These are phyloP conservation scores for Ooceraea biroi DNA, from an alignment of 1,140 invertebrate species.

Conservation along the genomic window DNA sequence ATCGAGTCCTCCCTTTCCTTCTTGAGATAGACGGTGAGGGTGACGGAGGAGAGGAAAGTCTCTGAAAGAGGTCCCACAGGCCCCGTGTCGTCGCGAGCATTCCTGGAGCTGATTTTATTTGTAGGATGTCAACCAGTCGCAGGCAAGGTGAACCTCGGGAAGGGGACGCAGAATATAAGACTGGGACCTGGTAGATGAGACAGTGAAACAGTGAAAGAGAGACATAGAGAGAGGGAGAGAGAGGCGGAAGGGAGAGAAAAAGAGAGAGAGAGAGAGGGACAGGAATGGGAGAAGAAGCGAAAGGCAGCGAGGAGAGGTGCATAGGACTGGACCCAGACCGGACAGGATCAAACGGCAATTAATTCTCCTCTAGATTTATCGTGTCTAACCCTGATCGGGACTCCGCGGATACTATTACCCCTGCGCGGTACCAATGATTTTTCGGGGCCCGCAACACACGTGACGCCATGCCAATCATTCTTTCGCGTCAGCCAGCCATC, in stretches of 20 bases:
- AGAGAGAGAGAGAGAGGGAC: background rate
- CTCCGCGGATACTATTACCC: conserved; percentile 76
- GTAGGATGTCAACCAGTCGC: conserved; percentile 84
- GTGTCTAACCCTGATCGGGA: conserved; percentile 79
- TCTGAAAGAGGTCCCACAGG: conserved; percentile 76
- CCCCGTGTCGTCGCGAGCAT: conserved; percentile 84
- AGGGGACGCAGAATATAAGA: conserved; percentile 70
- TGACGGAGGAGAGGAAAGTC: conserved; percentile 41
- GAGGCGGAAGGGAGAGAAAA: conserved; percentile 30
- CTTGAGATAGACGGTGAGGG: conserved; percentile 51
- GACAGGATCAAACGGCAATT: conserved; percentile 82
- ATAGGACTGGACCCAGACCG: conserved; percentile 75
- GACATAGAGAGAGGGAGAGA: conserved; percentile 27
- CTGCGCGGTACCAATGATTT: conserved; percentile 67
- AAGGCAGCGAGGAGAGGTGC: conserved; percentile 58
- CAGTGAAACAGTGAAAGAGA: conserved; percentile 22
- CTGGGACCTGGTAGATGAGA: conserved; percentile 28
- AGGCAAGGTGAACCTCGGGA: conserved; percentile 62
- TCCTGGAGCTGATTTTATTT: conserved; percentile 85
- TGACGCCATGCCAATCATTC: conserved; percentile 67
- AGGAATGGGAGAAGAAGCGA: conserved; percentile 56
- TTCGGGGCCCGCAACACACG: conserved; percentile 29
- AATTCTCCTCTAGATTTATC: conserved; percentile 85
- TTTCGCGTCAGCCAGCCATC: conserved; percentile 62
- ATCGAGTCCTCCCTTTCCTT: conserved; percentile 32